These are phyloP conservation scores for Deroplatys truncata DNA, from an alignment of 2,888 invertebrate genomes.

Conservation along the genomic window DNA sequence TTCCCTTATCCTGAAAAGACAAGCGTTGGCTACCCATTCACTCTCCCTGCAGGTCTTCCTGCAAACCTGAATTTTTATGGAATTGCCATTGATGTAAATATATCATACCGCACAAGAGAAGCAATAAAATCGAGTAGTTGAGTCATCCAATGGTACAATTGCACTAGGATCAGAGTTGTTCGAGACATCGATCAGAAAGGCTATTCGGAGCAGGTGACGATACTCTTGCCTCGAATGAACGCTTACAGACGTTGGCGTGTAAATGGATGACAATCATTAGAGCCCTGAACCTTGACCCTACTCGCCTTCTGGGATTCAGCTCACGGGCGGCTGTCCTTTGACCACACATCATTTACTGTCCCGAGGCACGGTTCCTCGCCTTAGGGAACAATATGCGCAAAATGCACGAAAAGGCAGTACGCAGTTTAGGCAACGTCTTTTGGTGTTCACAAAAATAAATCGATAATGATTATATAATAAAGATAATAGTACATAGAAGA, in stretches of 20 bases:
- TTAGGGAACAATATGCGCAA: background rate
- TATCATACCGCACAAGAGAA: too few species aligned
- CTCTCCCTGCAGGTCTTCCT: too few species aligned
- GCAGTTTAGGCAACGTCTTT: too few species aligned
- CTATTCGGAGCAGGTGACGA: background rate
- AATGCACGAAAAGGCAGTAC: too few species aligned
- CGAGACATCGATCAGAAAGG: background rate
- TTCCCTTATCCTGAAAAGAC: too few species aligned
- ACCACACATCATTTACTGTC: background rate
- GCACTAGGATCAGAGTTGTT: background rate
- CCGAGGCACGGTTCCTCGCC: background rate
- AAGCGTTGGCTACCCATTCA: too few species aligned
- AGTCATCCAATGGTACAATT: background rate
- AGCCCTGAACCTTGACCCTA: background rate
- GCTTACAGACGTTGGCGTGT: background rate
- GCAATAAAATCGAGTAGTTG: too few species aligned
- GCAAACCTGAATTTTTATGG: too few species aligned
- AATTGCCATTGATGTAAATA: too few species aligned
- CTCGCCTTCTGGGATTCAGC: background rate
- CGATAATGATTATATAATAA: too few species aligned
- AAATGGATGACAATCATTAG: background rate
- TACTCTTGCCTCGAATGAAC: background rate
- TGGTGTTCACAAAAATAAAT: too few species aligned
- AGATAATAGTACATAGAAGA: too few species aligned
- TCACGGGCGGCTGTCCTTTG: background rate